Conservation (phyloP, 2,888 invertebrate genomes). For the Drosophila meridionalis region DNA sequence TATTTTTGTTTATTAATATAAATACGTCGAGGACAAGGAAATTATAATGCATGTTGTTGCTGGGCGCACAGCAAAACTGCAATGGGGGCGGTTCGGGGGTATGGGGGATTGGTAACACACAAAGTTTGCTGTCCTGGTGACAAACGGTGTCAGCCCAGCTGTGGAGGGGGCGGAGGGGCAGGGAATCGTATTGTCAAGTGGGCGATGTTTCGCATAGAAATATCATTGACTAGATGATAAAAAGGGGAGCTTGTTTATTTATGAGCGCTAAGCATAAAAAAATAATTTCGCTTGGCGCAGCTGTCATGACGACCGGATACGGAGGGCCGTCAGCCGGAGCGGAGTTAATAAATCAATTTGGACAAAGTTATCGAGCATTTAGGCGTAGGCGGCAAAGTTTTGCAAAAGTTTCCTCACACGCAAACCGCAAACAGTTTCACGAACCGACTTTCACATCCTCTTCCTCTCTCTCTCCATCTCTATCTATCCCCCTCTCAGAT, state of each 20-base stretch:
- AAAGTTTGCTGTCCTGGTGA: slow-evolving; percentile 80
- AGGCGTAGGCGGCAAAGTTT: slow-evolving; percentile 75
- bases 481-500: slow-evolving; percentile 59
- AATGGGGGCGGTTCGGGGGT: background rate
- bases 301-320: slow-evolving; percentile 73
- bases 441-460: slow-evolving; percentile 10
- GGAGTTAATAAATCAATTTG: slow-evolving; percentile 81
- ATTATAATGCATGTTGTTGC: slow-evolving; percentile 64
- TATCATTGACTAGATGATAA: slow-evolving; percentile 55
- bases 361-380: slow-evolving; percentile 75
- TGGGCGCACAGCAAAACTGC: slow-evolving; percentile 22
- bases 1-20: slow-evolving; percentile 77
- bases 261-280: slow-evolving; percentile 62
- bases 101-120: slow-evolving; percentile 9
- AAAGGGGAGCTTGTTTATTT: slow-evolving; percentile 71
- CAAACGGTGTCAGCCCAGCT: slow-evolving; percentile 76
- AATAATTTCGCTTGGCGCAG: slow-evolving; percentile 32
- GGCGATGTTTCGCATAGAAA: slow-evolving; percentile 55
- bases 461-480: too few species aligned
- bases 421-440: slow-evolving; percentile 68
- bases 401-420: slow-evolving; percentile 58
- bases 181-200: slow-evolving; percentile 48
- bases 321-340: slow-evolving; percentile 20
- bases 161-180: background rate
- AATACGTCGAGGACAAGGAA: slow-evolving; percentile 67